phyloP scores from a whole-genome alignment of 1,140 invertebrate species.

The Eumeta japonica region DNA sequence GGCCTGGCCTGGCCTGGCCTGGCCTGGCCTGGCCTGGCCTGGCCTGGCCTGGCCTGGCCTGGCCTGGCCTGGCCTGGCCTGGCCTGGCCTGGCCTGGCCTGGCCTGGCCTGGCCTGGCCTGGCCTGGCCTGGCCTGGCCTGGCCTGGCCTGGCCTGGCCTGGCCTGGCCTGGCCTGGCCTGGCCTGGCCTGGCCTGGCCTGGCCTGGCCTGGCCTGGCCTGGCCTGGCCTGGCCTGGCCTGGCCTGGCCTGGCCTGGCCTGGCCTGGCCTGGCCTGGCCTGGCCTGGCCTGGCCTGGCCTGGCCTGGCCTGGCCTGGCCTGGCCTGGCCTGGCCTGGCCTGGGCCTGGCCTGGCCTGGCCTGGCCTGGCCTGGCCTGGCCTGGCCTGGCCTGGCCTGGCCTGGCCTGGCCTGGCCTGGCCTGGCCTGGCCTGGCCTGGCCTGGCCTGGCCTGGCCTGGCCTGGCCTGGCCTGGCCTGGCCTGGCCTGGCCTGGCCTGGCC shows the following conservation, averaged over 20 bases:
- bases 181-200: conserved; percentile 1
- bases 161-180: conserved; percentile 1
- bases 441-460: conserved; percentile 3
- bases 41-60: no score
- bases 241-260: conserved; percentile 1
- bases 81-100: no score
- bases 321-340: conserved; percentile 1
- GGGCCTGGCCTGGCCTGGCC: not conserved
- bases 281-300: not conserved
- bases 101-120: no score
- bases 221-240: conserved; percentile 1
- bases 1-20: no score
- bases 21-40: no score
- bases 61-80: no score
- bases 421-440: conserved; percentile 2
- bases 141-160: no score
- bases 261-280: conserved; percentile 10
- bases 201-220: conserved; percentile 1
- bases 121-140: no score
- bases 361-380: conserved; percentile 1
- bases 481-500: conserved; percentile 2
- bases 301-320: conserved; percentile 1
- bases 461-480: conserved; percentile 3
- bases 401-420: conserved; percentile 1
- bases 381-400: conserved; percentile 1